Evolutionary conservation across 2,888 invertebrate species (phyloP), one percentile per base, ranked within the genome.

Genomic region (Norana najaformis): DNA sequence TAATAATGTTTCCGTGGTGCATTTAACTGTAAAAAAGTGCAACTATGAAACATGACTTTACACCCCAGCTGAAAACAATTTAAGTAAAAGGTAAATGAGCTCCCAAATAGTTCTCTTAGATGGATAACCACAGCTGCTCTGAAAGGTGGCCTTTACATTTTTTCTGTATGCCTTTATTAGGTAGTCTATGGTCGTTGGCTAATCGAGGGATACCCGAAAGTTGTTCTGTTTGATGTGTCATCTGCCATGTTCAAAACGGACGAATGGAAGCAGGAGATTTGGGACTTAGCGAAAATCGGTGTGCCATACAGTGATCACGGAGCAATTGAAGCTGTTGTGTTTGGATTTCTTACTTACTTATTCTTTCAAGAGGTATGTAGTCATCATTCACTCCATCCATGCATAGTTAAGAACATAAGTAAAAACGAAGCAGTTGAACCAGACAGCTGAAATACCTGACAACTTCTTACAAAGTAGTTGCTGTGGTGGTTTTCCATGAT

Each of bases 201-300:
- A 89, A 99, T 99, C 3, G 99, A 99, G 94, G 99, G 99, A 34
- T 99, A 98, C 95, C 99, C 99, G 0, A 98, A 98, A 95, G 97
- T 99, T 88, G 97, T 99, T 90, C 96, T 99, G 11, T 99, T 99
- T 95, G 99, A 99, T 95, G 97, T 99, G 94, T 97, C 98, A 37
- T 98, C 98, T 0, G 98, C 97, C 0, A 97, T 98, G 0, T 98
- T 98, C 97, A 98, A 98, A 95, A 95, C 99, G 93, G 98, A 99
- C 95, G 97, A 97, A 91, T 99, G 97, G 96, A 99, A 99, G 94
- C 97, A 97, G 92, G 98, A 99, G 94, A 95, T 99, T 47, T 99
- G 98, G 98, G 97, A 97, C n/a, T 53, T 13, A 2, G 82, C 90
- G 8, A 92, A 92, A 88, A 91, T 92, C 30, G 92, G 92, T n/a